Evolutionary conservation across 1,140 invertebrate species (phyloP), one percentile per base, ranked within the genome.

Genomic region (Tetramorium parvispinum): DNA sequence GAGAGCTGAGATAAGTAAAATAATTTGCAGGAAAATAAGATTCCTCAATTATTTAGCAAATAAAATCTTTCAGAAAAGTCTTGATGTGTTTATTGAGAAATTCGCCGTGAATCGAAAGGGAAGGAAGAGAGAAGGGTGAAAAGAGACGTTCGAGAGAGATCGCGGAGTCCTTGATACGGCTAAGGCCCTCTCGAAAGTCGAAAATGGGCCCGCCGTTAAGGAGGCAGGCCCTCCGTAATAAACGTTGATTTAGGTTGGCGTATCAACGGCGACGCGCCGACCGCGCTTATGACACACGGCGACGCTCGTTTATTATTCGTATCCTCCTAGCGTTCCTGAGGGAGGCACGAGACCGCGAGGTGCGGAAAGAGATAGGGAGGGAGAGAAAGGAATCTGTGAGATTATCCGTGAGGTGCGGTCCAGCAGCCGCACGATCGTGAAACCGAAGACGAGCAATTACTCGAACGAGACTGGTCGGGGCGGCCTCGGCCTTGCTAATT

Each of bases 221-320:
- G 37, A 66, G 66, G 40, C 66, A 71, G 66, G 61, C 40, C 40
- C 71, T 59, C 43, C 57, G 81, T 78, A 90, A 90, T 91, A 91
- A 91, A 91, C 86, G 51, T 66, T 90, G 89, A 91, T 91, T 91
- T 91, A 91, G 66, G 61, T 85, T 85, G 87, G n/a, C 78, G 57
- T 87, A 91, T 89, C 89, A 89, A 86, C 71, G 68, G 82, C 86
- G 32, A 85, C 49, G 63, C 55, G 85, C 53, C 51, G 65, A 55
- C 53, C 21, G 21, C 53, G 59, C 85, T 75, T 78, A 82, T 89
- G 89, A 89, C 78, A 70, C 76, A 90, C 87, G 81, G 76, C 85
- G 79, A 81, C 61, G 81, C 70, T 89, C 65, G 76, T 78, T 68
- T 32, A n/a, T 81, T 81, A 70, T 81, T 79, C 43, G 63, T 61